Evolutionary conservation across 2,113 vertebrate species (phyloP).

Genomic region (Gadus chalcogrammus): DNA sequence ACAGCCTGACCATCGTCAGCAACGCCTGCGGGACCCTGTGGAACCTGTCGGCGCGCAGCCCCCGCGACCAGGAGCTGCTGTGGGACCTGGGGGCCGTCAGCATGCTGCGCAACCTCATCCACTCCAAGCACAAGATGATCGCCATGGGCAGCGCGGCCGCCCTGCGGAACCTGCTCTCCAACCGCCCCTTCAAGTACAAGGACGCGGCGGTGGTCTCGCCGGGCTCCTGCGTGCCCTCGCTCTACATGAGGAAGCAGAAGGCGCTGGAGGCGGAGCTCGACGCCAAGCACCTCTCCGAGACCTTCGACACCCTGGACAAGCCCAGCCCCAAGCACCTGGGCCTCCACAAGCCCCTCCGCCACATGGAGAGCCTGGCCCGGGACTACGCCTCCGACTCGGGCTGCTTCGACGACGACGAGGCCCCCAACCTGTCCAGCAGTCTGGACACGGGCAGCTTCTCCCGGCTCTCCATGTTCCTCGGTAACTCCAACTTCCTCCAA

Average conservation of each 20-base stretch:
- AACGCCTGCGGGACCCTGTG: conserved; percentile 98
- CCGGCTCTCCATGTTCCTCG: conserved; percentile 87
- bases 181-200: conserved; percentile 91
- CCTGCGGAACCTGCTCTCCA: conserved; percentile 90
- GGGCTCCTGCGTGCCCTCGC: conserved; percentile 88
- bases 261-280: conserved; percentile 94
- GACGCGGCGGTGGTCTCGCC: conserved; percentile 84
- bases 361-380: conserved; percentile 89
- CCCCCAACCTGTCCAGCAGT: conserved; percentile 81
- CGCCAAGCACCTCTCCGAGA: conserved; percentile 86
- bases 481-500: conserved; percentile 86
- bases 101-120: conserved; percentile 97
- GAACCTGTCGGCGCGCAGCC: conserved; percentile 92
- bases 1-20: conserved; percentile 98
- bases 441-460: conserved; percentile 82
- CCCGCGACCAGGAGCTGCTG: conserved; percentile 92
- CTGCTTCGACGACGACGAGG: conserved; percentile 94
- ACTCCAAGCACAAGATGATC: conserved; percentile 99
- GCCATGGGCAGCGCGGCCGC: conserved; percentile 97
- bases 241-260: conserved; percentile 95
- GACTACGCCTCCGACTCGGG: conserved; percentile 96
- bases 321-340: conserved; percentile 79
- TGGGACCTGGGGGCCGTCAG: conserved; percentile 96
- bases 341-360: conserved; percentile 80
- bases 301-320: conserved; percentile 89